Conservation (phyloP, 2,888 invertebrate species). For the Lobophora halterata region DNA sequence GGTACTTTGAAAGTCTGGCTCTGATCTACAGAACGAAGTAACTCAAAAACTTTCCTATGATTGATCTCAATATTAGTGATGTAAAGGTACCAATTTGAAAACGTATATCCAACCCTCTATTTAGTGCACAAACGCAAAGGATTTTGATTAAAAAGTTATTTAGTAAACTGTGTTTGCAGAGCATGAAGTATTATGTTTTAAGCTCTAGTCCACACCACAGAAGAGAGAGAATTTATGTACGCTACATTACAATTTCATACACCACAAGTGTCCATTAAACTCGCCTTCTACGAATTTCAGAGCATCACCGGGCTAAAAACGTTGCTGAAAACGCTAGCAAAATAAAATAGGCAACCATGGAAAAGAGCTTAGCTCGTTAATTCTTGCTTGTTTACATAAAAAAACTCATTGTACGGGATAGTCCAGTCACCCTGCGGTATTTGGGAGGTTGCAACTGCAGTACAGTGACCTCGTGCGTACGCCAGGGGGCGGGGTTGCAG, state of each 20-base stretch:
- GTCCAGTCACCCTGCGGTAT: slow-evolving; percentile 72
- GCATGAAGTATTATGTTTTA: too few relatives aligned
- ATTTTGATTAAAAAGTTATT: slow-evolving; percentile 4
- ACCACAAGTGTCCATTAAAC: slow-evolving; percentile 14
- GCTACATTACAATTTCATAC: too few relatives aligned
- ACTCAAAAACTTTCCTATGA: neutral
- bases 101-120: too few relatives aligned
- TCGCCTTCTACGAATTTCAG: slow-evolving; percentile 17
- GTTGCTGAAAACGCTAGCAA: too few relatives aligned
- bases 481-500: slow-evolving; percentile 46
- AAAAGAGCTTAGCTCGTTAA: too few relatives aligned
- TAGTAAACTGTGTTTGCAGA: too few relatives aligned
- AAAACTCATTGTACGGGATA: slow-evolving; percentile 36
- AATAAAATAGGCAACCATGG: too few relatives aligned
- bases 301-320: too few relatives aligned
- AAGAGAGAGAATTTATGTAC: too few relatives aligned
- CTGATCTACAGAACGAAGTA: slow-evolving; percentile 1
- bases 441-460: slow-evolving; percentile 74
- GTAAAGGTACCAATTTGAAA: too few relatives aligned
- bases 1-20: slow-evolving; percentile 3
- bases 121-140: neutral
- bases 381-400: too few relatives aligned
- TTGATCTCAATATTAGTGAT: neutral
- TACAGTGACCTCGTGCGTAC: slow-evolving; percentile 79
- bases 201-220: too few relatives aligned